phyloP scores from a whole-genome alignment of 2,888 invertebrate genomes.

The Epiblema foenella region DNA sequence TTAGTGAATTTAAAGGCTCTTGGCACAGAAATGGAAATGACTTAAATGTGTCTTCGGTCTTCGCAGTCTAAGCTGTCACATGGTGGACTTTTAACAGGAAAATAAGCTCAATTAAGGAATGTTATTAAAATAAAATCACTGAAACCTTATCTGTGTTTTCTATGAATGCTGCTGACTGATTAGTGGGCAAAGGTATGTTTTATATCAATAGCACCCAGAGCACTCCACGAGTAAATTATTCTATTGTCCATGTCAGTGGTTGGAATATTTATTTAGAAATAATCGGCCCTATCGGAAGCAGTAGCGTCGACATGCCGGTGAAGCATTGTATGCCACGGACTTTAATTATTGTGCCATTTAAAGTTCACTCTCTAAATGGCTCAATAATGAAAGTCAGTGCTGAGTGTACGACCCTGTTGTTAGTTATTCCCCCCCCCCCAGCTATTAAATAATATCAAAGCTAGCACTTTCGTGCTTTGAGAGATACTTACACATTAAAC shows the following conservation, averaged over 20 bases:
- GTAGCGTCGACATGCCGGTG: too few relatives aligned
- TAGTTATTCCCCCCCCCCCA: too few relatives aligned
- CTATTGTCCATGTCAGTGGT: not conserved
- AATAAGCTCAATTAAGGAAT: not conserved
- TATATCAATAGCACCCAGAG: too few relatives aligned
- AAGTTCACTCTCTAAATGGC: too few relatives aligned
- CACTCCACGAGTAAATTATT: not conserved
- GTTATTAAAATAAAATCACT: not conserved
- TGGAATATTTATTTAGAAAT: not conserved
- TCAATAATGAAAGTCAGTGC: too few relatives aligned
- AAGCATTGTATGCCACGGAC: too few relatives aligned
- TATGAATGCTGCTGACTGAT: not conserved
- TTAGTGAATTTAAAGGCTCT: not conserved
- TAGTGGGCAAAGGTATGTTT: not conserved
- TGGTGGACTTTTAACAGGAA: constrained; percentile 7
- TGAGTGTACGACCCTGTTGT: too few relatives aligned
- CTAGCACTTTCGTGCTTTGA: too few relatives aligned
- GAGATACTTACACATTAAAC: too few relatives aligned
- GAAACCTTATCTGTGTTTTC: not conserved
- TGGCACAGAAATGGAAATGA: constrained; percentile 1
- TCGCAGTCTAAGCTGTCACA: not conserved
- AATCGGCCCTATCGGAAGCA: not conserved
- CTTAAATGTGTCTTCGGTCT: constrained; percentile 2
- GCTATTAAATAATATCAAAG: too few relatives aligned
- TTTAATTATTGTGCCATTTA: too few relatives aligned